Conservation (phyloP, 2,113 vertebrate genomes). For the Apus apus region DNA sequence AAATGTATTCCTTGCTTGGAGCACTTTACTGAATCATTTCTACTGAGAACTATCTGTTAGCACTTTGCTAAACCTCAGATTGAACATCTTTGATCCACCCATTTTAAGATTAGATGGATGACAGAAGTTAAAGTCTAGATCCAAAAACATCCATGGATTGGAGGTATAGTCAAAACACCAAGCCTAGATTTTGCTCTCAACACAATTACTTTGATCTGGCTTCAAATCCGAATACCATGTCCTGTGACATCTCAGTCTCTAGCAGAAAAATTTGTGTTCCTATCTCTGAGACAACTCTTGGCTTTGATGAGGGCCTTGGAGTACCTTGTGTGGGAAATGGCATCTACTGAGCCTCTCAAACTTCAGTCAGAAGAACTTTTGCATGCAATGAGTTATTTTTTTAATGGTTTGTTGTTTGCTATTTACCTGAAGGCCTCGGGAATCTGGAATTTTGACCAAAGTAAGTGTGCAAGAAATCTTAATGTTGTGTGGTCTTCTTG, state of each 20-base stretch:
- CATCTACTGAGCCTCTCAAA: background rate
- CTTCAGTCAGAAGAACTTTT: background rate
- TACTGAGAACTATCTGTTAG: constrained; percentile 47
- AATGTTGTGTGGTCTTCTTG: rapidly evolving
- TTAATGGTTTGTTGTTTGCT: background rate
- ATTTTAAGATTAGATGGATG: constrained; percentile 55
- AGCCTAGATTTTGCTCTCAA: background rate
- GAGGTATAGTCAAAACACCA: constrained; percentile 20
- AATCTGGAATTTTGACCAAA: background rate
- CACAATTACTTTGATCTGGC: background rate
- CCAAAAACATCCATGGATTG: constrained; percentile 35
- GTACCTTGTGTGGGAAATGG: background rate
- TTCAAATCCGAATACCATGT: background rate
- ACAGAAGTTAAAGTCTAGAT: constrained; percentile 24
- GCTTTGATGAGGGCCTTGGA: background rate
- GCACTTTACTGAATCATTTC: constrained; percentile 1
- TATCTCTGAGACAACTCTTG: background rate
- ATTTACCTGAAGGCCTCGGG: background rate
- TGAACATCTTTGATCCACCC: constrained; percentile 58
- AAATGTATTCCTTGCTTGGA: constrained; percentile 27
- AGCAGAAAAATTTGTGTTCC: background rate
- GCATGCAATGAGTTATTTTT: rapidly evolving
- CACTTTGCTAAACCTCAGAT: constrained; percentile 36
- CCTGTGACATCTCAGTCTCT: background rate
- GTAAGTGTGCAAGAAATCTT: background rate